These are phyloP conservation scores for Campoletis sonorensis DNA, from an alignment of 1,140 invertebrate genomes.

Conservation along the genomic window DNA sequence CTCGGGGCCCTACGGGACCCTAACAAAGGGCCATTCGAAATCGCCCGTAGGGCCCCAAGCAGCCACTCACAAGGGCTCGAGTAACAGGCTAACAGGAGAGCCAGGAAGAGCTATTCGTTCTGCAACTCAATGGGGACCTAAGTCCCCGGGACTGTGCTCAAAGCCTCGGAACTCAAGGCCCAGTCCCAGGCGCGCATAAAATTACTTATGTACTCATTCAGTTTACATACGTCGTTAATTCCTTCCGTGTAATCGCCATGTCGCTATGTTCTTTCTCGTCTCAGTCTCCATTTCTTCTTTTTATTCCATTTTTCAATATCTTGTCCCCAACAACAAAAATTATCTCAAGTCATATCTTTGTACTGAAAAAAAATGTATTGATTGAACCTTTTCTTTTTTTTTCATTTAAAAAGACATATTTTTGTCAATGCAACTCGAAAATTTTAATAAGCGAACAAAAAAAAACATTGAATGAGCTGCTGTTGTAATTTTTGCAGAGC, in stretches of 20 bases:
- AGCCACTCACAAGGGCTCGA: conserved; percentile 36
- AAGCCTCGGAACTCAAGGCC: not conserved
- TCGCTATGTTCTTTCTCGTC: not conserved
- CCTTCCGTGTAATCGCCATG: not conserved
- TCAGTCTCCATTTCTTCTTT: not conserved
- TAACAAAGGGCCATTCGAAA: too few relatives aligned
- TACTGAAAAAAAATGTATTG: too few relatives aligned
- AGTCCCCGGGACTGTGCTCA: not conserved
- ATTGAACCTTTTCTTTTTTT: too few relatives aligned
- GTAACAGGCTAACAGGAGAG: conserved; percentile 32
- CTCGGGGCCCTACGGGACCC: not conserved
- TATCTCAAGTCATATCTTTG: too few relatives aligned
- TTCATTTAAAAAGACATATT: too few relatives aligned
- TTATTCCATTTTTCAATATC: too few relatives aligned
- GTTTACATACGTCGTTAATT: not conserved
- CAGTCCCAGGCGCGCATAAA: not conserved
- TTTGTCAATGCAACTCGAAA: too few relatives aligned
- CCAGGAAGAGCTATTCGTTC: not conserved
- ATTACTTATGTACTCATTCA: not conserved
- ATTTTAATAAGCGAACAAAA: too few relatives aligned
- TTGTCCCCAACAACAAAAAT: too few relatives aligned
- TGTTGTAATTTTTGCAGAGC: too few relatives aligned
- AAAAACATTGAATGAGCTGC: too few relatives aligned
- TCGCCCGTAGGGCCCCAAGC: conserved; percentile 13
- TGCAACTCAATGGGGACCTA: not conserved